phyloP scores from a whole-genome alignment of 2,888 invertebrate species.

The Drosophila putrida region DNA sequence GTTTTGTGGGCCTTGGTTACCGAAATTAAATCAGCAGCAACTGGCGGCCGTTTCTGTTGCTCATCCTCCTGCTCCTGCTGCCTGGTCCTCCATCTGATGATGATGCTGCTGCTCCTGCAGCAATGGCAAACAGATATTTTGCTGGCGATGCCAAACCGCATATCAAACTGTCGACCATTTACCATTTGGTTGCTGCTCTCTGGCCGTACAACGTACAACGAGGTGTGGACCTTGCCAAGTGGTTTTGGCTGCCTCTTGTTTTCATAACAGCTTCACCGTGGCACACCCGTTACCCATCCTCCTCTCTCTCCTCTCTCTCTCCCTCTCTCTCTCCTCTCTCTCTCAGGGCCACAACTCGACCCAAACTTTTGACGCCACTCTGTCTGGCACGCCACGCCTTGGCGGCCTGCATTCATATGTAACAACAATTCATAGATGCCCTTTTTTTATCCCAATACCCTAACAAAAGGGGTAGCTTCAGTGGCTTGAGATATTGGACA shows the following conservation, averaged over 20 bases:
- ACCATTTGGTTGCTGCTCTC: constrained; percentile 59
- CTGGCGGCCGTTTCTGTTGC: constrained; percentile 34
- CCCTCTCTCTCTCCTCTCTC: not conserved
- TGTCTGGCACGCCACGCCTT: constrained; percentile 79
- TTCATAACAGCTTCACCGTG: constrained; percentile 66
- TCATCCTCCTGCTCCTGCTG: constrained; percentile 17
- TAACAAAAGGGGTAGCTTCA: constrained; percentile 12
- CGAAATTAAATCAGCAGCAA: constrained; percentile 72
- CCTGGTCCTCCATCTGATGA: constrained; percentile 11
- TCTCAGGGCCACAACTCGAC: constrained; percentile 22
- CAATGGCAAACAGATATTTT: constrained; percentile 75
- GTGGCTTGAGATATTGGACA: not conserved
- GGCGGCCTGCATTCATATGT: constrained; percentile 71
- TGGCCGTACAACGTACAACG: constrained; percentile 58
- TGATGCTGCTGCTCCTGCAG: constrained; percentile 36
- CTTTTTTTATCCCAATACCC: constrained; percentile 58
- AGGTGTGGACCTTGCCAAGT: constrained; percentile 77
- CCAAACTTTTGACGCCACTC: constrained; percentile 76
- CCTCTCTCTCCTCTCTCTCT: not conserved
- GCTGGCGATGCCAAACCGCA: constrained; percentile 78
- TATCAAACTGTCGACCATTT: constrained; percentile 81
- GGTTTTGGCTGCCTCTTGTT: constrained; percentile 79
- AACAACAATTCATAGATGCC: constrained; percentile 74
- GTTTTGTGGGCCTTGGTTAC: constrained; percentile 31
- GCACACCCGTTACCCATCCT: constrained; percentile 9